Evolutionary conservation across 2,888 invertebrate species (phyloP), one percentile per base, ranked within the genome.

Genomic region (Arctia plantaginis): DNA sequence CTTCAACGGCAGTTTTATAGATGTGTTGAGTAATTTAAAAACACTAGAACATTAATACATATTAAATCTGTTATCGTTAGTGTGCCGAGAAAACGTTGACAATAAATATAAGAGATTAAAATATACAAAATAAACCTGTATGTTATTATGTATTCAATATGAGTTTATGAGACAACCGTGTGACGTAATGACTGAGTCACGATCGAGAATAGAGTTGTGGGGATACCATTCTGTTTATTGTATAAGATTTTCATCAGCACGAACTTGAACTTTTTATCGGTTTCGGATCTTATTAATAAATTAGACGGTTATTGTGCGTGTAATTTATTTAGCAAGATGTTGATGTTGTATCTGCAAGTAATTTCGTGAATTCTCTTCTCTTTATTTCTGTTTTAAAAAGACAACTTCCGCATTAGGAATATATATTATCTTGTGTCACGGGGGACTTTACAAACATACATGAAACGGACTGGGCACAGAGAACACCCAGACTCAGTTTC

Each of bases 181-280:
- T 89, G 89, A 91, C 90, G 90, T 85, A 87, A 90, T 65, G 44
- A 23, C 55, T 91, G 91, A 91, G 75, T 91, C 91, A 91, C 83
- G 73, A 73, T 78, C 84, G 78, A 80, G 84, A 89, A 89, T 89
- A 90, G 87, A 80, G 84, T 84, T 81, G 78, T 74, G 79, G 80
- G 80, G 84, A 84, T 85, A 80, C 82, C 85, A 82, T 75, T 73
- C 78, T 80, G 75, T 84, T 86, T 81, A 62, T 62, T 62, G 62
- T 74, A 69, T 20, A 76, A 79, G 81, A 83, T 83, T 76, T 68
- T 69, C 74, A 84, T 78, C 78, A 71, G 10, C 83, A 80, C 81
- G 82, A 79, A 62, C 78, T 74, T 69, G 71, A 71, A 71, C 64
- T 64, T 68, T 59, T 67, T 71, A 71, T 65, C 44, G 67, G 15